Percentiles rank a stretch among this genome's conserved stretches.
These are phyloP conservation scores for Equus przewalskii DNA, from an alignment of 2,113 vertebrate genomes.

Conservation along the genomic window DNA sequence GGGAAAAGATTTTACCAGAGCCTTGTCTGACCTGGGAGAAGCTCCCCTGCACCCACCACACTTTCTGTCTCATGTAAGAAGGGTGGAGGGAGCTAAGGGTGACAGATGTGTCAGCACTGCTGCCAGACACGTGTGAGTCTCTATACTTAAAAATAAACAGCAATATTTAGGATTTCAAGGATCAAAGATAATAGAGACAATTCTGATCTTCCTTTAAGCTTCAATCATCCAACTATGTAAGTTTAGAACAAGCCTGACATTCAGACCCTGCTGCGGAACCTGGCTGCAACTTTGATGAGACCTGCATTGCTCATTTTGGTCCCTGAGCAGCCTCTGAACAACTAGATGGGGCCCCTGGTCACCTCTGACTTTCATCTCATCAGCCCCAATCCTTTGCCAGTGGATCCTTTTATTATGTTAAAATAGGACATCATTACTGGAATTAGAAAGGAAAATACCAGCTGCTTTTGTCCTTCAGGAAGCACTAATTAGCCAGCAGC, in stretches of 20 bases:
- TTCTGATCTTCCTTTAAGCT: not conserved
- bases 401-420: constrained; percentile 62
- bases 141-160: not conserved
- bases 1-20: not conserved
- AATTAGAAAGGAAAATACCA: constrained; percentile 76
- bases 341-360: not conserved
- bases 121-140: not conserved
- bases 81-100: no score
- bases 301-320: not conserved
- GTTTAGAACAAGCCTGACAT: not conserved
- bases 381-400: not conserved
- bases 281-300: not conserved
- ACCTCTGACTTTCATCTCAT: not conserved
- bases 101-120: not conserved
- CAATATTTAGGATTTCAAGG: not conserved
- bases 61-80: no score
- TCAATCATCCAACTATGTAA: not conserved
- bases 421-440: constrained; percentile 25
- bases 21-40: not conserved
- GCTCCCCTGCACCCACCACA: no score
- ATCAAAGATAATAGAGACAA: not conserved
- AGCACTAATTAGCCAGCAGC: constrained; percentile 51
- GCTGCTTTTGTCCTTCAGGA: constrained; percentile 69
- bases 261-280: not conserved
- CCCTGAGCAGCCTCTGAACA: not conserved